Evolutionary conservation across 2,113 vertebrate genomes (phyloP).

Genomic region (Ciconia stormi): DNA sequence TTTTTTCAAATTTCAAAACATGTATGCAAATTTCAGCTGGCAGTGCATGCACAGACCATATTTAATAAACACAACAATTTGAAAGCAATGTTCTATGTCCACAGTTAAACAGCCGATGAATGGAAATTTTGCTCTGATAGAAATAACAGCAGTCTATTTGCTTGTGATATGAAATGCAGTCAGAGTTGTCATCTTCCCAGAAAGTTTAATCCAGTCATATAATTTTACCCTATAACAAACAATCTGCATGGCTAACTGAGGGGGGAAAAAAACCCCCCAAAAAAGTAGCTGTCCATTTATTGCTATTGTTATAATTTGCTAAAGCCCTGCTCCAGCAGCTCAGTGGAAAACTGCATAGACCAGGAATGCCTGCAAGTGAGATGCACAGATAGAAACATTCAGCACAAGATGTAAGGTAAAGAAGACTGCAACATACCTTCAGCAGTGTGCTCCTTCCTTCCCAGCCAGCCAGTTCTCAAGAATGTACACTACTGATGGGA

Average conservation of each 20-base stretch:
- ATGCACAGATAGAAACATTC: neutral
- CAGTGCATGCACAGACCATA: neutral
- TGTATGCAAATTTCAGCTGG: conserved; percentile 16
- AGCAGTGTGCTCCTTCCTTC: neutral
- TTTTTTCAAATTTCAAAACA: conserved; percentile 19
- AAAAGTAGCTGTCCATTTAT: neutral
- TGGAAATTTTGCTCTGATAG: neutral
- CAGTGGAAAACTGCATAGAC: neutral
- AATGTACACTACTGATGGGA: conserved; percentile 23
- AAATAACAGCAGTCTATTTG: neutral
- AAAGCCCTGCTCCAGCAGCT: conserved; percentile 20
- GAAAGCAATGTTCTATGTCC: neutral
- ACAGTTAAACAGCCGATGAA: neutral
- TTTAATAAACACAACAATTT: conserved; percentile 26
- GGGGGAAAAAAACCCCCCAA: too few species aligned
- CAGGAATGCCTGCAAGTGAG: conserved; percentile 37
- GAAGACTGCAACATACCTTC: conserved; percentile 67
- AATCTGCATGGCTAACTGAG: neutral
- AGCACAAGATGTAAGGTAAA: neutral
- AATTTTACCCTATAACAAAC: neutral
- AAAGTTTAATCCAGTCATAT: conserved; percentile 53
- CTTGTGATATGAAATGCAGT: neutral
- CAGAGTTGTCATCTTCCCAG: conserved; percentile 2
- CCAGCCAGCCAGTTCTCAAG: neutral
- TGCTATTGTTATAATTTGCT: neutral